These are phyloP conservation scores for Catocala nupta DNA, from an alignment of 2,888 invertebrate genomes.

Conservation along the genomic window DNA sequence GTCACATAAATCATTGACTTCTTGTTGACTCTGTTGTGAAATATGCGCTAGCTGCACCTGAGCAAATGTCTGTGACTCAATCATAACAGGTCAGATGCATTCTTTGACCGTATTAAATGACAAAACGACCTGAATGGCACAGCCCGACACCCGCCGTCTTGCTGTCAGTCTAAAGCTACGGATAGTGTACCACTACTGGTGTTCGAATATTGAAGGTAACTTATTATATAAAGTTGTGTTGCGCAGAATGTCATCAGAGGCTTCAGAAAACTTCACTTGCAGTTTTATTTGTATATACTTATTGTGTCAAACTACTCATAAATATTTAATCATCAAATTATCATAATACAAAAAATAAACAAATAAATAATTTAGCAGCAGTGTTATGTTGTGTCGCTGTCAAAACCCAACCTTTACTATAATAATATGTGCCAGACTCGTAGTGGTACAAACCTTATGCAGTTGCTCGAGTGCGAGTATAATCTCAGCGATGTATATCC, in stretches of 20 bases:
- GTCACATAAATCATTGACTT: conserved; percentile 29
- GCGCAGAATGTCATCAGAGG: too few relatives aligned
- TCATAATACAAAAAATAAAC: too few relatives aligned
- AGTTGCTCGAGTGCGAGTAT: conserved; percentile 97
- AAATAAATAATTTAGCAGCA: too few relatives aligned
- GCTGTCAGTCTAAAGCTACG: too few relatives aligned
- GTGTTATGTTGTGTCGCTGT: neutral
- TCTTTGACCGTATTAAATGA: conserved; percentile 23
- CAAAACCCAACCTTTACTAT: neutral
- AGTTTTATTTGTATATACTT: too few relatives aligned
- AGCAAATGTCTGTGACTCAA: conserved; percentile 28
- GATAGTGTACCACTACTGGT: too few relatives aligned
- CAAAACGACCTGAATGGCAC: neutral
- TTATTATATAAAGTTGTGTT: too few relatives aligned
- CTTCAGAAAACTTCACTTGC: too few relatives aligned
- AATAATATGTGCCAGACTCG: neutral
- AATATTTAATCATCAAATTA: too few relatives aligned
- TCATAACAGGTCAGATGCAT: conserved; percentile 31
- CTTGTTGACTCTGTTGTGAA: conserved; percentile 28
- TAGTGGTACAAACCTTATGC: conserved; percentile 91
- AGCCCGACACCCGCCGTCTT: too few relatives aligned
- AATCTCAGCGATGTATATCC: conserved; percentile 98
- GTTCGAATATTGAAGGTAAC: too few relatives aligned
- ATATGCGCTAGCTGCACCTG: conserved; percentile 30
- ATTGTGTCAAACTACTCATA: too few relatives aligned